Percentiles rank a stretch among this genome's conserved stretches.
Evolutionary conservation across 2,888 invertebrate species (phyloP).

Genomic region (Eupithecia inturbata): DNA sequence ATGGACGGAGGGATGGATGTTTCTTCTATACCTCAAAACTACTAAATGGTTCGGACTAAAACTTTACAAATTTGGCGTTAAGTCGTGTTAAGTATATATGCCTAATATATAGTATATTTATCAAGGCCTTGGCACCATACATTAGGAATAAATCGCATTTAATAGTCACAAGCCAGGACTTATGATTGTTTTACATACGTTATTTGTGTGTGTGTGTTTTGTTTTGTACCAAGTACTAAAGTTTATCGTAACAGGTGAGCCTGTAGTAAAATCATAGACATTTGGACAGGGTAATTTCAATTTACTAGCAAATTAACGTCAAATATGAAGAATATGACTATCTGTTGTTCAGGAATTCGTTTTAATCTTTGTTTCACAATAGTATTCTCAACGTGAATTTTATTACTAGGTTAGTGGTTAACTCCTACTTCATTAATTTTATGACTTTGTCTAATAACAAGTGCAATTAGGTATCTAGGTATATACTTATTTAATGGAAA

Average conservation of each 20-base stretch:
- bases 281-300: conserved; percentile 9
- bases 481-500: too few relatives aligned
- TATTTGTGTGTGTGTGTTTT: too few relatives aligned
- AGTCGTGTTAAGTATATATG: neutral
- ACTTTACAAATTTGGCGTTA: neutral
- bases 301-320: neutral
- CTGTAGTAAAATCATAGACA: neutral
- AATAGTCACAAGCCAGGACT: too few relatives aligned
- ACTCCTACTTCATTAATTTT: neutral
- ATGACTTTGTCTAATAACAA: neutral
- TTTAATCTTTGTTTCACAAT: conserved; percentile 8
- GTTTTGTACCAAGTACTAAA: neutral
- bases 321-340: neutral
- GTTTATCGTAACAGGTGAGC: neutral
- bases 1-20: neutral
- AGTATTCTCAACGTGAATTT: neutral
- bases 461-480: too few relatives aligned
- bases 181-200: neutral
- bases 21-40: neutral
- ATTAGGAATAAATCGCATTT: too few relatives aligned
- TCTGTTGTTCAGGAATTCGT: neutral
- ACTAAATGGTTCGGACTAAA: neutral
- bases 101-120: too few relatives aligned
- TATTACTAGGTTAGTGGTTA: conserved; percentile 7
- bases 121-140: too few relatives aligned